Percentiles rank a stretch among this genome's conserved stretches.
Conservation (phyloP, 1,140 invertebrate species). For the Achatina immaculata region DNA sequence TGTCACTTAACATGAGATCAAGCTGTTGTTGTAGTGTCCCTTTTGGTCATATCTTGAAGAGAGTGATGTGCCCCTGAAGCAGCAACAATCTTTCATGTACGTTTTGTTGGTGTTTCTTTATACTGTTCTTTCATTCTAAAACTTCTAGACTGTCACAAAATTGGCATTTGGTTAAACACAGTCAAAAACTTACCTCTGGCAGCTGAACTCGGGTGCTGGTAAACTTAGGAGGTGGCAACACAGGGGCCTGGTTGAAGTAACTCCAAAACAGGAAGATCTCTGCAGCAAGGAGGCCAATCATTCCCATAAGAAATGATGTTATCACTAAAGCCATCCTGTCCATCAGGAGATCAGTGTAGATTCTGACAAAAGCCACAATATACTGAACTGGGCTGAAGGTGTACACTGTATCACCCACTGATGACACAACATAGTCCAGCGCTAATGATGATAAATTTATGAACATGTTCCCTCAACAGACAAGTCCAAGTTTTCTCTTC, state of each 20-base stretch:
- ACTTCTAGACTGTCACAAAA: too few relatives aligned
- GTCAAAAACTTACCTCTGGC: constrained; percentile 14
- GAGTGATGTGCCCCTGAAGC: too few relatives aligned
- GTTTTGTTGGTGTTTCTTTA: not conserved
- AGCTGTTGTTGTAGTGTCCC: too few relatives aligned
- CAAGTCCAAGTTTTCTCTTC: too few relatives aligned
- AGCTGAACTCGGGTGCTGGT: not conserved
- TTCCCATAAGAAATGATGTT: constrained; percentile 15
- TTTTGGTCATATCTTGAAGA: too few relatives aligned
- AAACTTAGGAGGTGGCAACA: constrained; percentile 8
- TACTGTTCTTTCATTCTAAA: not conserved
- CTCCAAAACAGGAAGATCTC: not conserved
- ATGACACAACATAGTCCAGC: not conserved
- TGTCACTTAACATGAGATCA: too few relatives aligned
- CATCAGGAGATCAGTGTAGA: not conserved
- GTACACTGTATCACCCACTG: not conserved
- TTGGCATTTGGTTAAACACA: too few relatives aligned
- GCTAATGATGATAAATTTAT: not conserved
- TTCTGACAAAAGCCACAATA: not conserved
- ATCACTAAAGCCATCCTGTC: constrained; percentile 16
- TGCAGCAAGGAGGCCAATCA: not conserved
- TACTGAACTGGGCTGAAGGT: not conserved
- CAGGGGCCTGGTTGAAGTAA: not conserved
- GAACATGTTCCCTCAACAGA: too few relatives aligned
- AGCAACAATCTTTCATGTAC: too few relatives aligned